Evolutionary conservation across 2,113 vertebrate genomes (phyloP).

Genomic region (Ivindomyrus marchei): DNA sequence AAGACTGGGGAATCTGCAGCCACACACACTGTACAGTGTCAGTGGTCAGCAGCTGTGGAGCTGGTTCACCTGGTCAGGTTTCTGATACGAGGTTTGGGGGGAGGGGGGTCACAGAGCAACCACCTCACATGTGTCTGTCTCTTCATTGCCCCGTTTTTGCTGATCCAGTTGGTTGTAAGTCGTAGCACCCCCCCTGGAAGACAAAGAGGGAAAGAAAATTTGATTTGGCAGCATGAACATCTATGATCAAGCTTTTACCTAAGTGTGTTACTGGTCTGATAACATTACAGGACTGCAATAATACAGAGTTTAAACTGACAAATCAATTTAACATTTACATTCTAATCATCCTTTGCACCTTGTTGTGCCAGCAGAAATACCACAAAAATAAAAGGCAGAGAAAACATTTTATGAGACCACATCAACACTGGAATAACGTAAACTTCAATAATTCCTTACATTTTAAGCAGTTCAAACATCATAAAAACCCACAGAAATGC

Average conservation of each 20-base stretch:
- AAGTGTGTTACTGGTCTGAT: neutral
- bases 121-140: constrained; percentile 63
- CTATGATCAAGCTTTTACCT: neutral
- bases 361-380: neutral
- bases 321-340: neutral
- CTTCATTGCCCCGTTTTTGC: constrained; percentile 78
- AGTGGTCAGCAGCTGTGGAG: neutral
- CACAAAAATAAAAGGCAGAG: neutral
- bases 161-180: constrained; percentile 83
- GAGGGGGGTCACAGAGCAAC: constrained; percentile 57
- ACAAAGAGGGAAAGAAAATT: neutral
- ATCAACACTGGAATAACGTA: neutral
- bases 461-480: neutral
- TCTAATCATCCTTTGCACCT: neutral
- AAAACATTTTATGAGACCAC: neutral
- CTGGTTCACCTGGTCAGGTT: neutral
- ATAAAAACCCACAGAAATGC: neutral
- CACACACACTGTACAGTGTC: neutral
- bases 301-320: neutral
- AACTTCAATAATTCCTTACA: neutral
- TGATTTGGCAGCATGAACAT: neutral
- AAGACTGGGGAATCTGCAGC: neutral
- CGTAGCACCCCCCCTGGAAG: constrained; percentile 78
- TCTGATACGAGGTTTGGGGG: neutral
- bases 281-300: neutral